Evolutionary conservation across 2,113 vertebrate species (phyloP), one percentile per base, ranked within the genome.

Genomic region (Erythrolamprus reginae): DNA sequence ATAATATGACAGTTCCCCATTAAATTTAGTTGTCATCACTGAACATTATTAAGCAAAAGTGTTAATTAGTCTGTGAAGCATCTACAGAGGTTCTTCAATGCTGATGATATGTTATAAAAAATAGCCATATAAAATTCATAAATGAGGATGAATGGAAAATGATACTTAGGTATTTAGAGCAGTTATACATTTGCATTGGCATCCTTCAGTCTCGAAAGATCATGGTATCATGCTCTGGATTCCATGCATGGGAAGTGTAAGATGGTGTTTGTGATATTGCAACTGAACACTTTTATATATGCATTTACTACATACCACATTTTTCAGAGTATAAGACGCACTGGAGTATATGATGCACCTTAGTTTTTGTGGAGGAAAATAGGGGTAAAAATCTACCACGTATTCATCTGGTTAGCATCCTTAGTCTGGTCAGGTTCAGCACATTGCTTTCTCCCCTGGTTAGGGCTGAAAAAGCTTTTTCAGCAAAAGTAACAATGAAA

Each of bases 21-120:
- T 93, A 92, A 56, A 90, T 96, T 92, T 92, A 95, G 95, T 94
- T 94, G 86, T 93, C 89, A 89, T 95, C 94, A 94, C 95, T 96
- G 94, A 96, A 95, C 93, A 94, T 93, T 92, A 95, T 91, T 87
- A 92, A 92, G 86, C 88, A 91, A 94, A 96, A 95, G 58, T 86
- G n/a, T 33, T 53, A 87, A 92, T 87, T 89, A 94, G 85, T 87
- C 86, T 94, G 85, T 77, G 70, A 91, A 93, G 48, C 92, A 89
- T 94, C 91, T 58, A 84, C 53, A 15, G 88, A n/a, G 92, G 89
- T 70, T 10, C 48, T 61, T 91, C 88, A 85, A 50, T 50, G 85
- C 84, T 93, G 38, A 90, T 94, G 83, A 77, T 42, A 38, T 77
- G n/a, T 42, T 56, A 70, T 42, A 87, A 82, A 52, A 94, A 93